Conservation (phyloP, 2,113 vertebrate species). For the Nettapus auritus region DNA sequence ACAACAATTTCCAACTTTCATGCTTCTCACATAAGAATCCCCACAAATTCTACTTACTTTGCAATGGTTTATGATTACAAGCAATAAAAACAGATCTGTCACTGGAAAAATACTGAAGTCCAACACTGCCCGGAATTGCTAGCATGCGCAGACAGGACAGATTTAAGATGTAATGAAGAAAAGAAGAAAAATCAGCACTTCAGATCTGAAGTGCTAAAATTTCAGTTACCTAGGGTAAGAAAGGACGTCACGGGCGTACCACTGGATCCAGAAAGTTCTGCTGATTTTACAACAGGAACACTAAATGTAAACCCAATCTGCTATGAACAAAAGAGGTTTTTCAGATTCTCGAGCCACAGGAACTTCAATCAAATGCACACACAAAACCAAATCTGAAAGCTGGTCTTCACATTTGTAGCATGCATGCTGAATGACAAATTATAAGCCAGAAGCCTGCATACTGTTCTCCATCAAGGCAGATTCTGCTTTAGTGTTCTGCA, state of each 20-base stretch:
- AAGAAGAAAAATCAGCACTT: not conserved
- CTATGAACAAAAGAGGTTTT: not conserved
- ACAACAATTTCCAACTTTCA: not conserved
- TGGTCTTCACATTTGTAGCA: not conserved
- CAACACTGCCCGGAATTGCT: not conserved
- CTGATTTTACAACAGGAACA: constrained; percentile 88
- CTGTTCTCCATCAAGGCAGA: not conserved
- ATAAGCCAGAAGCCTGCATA: not conserved
- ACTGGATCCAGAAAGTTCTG: constrained; percentile 77
- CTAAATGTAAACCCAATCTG: constrained; percentile 92
- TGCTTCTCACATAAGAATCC: not conserved
- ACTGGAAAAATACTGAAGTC: not conserved
- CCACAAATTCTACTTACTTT: not conserved
- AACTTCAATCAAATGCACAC: not conserved
- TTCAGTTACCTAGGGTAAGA: constrained; percentile 76
- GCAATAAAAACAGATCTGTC: not conserved
- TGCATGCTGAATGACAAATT: not conserved
- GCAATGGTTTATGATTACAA: not conserved
- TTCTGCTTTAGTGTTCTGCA: not conserved
- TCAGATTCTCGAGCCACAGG: not conserved
- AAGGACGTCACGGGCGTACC: constrained; percentile 74
- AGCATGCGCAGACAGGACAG: not conserved
- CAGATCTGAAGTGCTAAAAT: not conserved
- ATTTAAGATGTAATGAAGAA: not conserved
- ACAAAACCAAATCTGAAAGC: not conserved